phyloP scores from a whole-genome alignment of 2,113 vertebrate species.

The Rhegmatorhina hoffmannsi region DNA sequence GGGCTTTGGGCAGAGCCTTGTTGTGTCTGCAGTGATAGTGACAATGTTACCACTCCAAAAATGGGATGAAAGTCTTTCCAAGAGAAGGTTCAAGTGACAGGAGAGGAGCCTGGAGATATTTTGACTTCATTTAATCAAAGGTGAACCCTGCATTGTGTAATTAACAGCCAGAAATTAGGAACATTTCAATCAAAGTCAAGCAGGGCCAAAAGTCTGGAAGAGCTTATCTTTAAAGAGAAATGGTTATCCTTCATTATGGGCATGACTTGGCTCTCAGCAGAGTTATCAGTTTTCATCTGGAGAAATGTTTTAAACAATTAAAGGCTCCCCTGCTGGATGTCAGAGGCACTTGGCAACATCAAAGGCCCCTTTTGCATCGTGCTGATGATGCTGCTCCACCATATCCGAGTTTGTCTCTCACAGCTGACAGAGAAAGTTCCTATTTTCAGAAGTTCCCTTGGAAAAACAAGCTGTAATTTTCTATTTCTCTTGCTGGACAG shows the following conservation, averaged over 20 bases:
- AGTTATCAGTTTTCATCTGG: constrained; percentile 1
- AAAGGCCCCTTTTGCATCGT: neutral
- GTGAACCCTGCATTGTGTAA: neutral
- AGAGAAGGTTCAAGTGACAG: neutral
- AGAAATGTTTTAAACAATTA: constrained; percentile 62
- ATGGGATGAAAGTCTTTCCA: neutral
- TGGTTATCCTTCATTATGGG: neutral
- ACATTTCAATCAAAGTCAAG: neutral
- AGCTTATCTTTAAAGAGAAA: neutral
- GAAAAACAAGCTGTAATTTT: neutral
- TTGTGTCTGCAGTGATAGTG: neutral
- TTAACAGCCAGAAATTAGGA: neutral
- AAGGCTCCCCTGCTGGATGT: constrained; percentile 13
- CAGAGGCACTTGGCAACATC: constrained; percentile 15
- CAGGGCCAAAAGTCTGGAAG: neutral
- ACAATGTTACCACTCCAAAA: fast-evolving
- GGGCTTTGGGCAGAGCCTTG: neutral
- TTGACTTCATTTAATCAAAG: neutral
- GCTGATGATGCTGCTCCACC: neutral
- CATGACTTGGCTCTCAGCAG: neutral
- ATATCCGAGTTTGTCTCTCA: neutral
- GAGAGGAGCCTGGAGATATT: neutral
- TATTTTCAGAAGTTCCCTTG: neutral
- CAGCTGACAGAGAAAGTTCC: neutral
- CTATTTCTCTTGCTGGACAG: neutral